A percentile compares a stretch with the other conserved stretches of the same genome.
Evolutionary conservation across 2,113 vertebrate species (phyloP).

Genomic region (Tricholaema leucomelas): DNA sequence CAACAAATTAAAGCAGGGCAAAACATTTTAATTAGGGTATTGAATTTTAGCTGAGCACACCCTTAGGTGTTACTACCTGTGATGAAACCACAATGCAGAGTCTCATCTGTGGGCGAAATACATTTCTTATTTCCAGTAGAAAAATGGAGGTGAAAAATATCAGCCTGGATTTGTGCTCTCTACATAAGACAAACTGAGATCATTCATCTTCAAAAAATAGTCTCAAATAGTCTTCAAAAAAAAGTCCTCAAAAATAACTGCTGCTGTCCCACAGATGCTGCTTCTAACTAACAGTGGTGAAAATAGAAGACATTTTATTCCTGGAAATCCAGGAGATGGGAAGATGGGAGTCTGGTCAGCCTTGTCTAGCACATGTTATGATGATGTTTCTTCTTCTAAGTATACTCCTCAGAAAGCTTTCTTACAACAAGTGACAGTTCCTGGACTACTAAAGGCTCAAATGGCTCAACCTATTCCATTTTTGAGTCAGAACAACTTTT

Average conservation of each 20-base stretch:
- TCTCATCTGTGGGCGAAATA: background rate
- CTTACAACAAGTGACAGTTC: background rate
- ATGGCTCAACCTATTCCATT: background rate
- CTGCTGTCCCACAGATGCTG: background rate
- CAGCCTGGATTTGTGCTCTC: background rate
- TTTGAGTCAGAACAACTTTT: background rate
- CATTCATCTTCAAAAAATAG: no score
- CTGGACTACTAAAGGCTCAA: background rate
- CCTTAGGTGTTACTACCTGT: background rate
- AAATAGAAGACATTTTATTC: no score
- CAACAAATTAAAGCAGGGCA: background rate
- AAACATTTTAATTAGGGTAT: background rate
- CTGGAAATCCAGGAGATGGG: no score
- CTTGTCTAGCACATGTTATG: background rate
- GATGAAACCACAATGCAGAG: background rate
- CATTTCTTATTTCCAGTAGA: background rate
- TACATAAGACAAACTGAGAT: background rate
- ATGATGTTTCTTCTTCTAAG: background rate
- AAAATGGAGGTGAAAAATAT: background rate
- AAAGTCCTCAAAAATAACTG: background rate
- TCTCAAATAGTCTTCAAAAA: no score
- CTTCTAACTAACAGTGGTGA: background rate
- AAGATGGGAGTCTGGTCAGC: background rate
- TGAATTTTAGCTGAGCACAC: background rate
- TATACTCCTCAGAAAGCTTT: background rate